Evolutionary conservation across 1,140 invertebrate genomes (phyloP), one percentile per base, ranked within the genome.

Genomic region (Brachionus asplanchnoidis): DNA sequence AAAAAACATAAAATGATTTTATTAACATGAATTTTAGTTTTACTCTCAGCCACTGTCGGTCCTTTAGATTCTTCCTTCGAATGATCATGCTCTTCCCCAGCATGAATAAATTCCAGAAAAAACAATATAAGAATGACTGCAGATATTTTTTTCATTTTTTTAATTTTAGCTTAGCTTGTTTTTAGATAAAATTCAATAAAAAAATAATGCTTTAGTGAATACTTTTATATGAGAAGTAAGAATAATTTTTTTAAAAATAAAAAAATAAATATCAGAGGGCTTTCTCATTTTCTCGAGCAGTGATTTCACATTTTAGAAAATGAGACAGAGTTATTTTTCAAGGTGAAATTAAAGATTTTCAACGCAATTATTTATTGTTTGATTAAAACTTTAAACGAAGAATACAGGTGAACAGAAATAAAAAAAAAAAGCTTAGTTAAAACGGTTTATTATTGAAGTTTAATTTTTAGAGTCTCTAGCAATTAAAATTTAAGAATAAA

Each of bases 271-370:
- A 60, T 68, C 66, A 68, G 32, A 23, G 66, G 26, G 32, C 26
- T 68, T 40, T 68, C 66, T 68, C 66, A 68, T 68, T 40, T 68
- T 68, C 14, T 68, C 12, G 32, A 68, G 32, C 12, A 32, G 66
- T 68, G 66, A 68, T 68, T 68, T 68, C 66, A 68, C 66, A 68
- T 68, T 68, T 68, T 68, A 28, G 20, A 60, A 60, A 60, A 60
- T 60, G 53, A 17, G 53, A 60, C 53, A 60, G 53, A n/a, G 53
- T 60, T 60, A 60, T 60, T 60, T 60, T 7, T 60, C 20, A 60
- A 60, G 53, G 53, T 60, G 23, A 17, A 60, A 8, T 60, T 36
- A 36, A 36, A 36, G 32, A 60, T 20, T 46, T 46, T 46, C 44
- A 11, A 46, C 7, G 9, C 1, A 11, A 60, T 53, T n/a, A 50